phyloP scores from a whole-genome alignment of 2,888 invertebrate species.

The Gari tellinella region DNA sequence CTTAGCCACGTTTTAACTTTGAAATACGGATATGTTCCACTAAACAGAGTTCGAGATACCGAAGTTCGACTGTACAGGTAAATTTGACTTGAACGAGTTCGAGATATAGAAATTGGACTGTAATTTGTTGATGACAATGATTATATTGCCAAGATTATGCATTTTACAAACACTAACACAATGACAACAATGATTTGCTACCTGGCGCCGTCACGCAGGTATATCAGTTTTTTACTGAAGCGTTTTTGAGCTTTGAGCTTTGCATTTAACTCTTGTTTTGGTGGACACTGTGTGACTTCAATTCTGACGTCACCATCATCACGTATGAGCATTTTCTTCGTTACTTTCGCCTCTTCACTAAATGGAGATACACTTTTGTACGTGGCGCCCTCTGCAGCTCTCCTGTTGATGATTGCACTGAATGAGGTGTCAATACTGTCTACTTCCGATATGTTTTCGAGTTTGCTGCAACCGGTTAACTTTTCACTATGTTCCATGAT shows the following conservation, averaged over 20 bases:
- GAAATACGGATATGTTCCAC: no score
- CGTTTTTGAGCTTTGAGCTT: conserved; percentile 67
- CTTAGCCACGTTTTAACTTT: no score
- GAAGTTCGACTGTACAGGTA: no score
- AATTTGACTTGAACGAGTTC: no score
- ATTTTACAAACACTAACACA: no score
- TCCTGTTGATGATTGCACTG: neutral
- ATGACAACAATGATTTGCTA: neutral
- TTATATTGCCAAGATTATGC: no score
- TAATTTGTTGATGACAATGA: no score
- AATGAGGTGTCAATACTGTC: neutral
- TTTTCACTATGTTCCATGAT: conserved; percentile 17
- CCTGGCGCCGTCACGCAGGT: conserved; percentile 52
- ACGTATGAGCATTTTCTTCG: conserved; percentile 45
- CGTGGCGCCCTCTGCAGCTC: neutral
- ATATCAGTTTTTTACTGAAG: conserved; percentile 63
- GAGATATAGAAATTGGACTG: no score
- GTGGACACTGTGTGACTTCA: conserved; percentile 61
- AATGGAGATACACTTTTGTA: conserved; percentile 21
- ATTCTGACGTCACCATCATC: conserved; percentile 59
- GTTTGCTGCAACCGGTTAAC: neutral
- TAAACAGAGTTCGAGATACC: no score
- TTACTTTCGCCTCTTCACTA: conserved; percentile 32
- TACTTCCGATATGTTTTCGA: neutral
- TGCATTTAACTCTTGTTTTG: conserved; percentile 45